Percentiles rank a stretch among this genome's conserved stretches.
Conservation (phyloP, 2,797 vertebrate species). For the Chelon labrosus region DNA sequence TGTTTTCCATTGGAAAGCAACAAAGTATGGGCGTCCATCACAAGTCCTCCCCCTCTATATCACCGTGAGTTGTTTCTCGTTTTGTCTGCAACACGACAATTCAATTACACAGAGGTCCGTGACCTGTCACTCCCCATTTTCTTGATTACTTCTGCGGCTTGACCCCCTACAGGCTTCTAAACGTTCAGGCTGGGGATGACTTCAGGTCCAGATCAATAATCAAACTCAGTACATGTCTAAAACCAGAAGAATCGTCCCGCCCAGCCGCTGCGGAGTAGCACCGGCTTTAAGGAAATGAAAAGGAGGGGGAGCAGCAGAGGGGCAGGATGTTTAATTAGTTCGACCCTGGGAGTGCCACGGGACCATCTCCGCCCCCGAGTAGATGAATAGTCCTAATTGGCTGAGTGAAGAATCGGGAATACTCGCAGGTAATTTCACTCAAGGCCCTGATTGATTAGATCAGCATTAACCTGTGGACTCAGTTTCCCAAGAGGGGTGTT, state of each 20-base stretch:
- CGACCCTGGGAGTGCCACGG: constrained; percentile 44
- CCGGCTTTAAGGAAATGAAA: constrained; percentile 51
- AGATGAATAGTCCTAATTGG: constrained; percentile 78
- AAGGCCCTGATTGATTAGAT: constrained; percentile 66
- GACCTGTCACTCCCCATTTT: constrained; percentile 60
- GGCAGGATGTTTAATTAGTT: constrained; percentile 70
- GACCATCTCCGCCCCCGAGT: constrained; percentile 31
- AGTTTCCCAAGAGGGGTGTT: constrained; percentile 23
- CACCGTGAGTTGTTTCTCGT: constrained; percentile 24
- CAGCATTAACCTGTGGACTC: constrained; percentile 62
- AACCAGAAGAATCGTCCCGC: constrained; percentile 9
- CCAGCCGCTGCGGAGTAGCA: constrained; percentile 13
- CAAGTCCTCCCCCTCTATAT: background rate
- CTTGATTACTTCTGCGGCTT: constrained; percentile 57
- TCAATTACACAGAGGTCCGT: constrained; percentile 55
- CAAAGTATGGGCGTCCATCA: constrained; percentile 7
- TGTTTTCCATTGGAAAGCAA: background rate
- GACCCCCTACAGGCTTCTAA: constrained; percentile 43
- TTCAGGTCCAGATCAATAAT: constrained; percentile 71
- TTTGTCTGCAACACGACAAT: constrained; percentile 32
- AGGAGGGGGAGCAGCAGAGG: constrained; percentile 29
- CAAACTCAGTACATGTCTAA: constrained; percentile 29
- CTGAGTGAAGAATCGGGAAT: constrained; percentile 68
- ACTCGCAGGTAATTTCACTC: constrained; percentile 69
- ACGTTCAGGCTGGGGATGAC: constrained; percentile 39